A percentile compares a stretch with the other conserved stretches of the same genome.
Conservation (phyloP, 1,140 invertebrate species). For the Bombus breviceps region DNA sequence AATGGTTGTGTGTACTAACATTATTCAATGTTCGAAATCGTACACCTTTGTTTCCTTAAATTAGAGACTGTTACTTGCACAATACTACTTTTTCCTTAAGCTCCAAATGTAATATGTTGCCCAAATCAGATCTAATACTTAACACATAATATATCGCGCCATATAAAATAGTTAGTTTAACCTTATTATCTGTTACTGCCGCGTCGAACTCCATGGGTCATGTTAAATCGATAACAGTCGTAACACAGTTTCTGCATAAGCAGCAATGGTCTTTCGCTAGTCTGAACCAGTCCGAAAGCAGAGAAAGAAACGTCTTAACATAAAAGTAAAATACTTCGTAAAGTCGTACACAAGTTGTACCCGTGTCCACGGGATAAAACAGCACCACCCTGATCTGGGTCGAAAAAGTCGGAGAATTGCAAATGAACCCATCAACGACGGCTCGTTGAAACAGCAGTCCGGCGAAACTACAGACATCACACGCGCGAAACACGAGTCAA, state of each 20-base stretch:
- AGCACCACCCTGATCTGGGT: constrained; percentile 18
- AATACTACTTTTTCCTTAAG: too few species aligned
- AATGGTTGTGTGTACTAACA: too few species aligned
- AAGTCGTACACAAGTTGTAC: constrained; percentile 6
- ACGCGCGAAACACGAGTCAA: constrained; percentile 48
- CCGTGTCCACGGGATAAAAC: neutral
- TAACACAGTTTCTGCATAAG: constrained; percentile 10
- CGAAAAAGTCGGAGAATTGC: constrained; percentile 38
- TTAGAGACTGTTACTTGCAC: too few species aligned
- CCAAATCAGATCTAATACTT: neutral
- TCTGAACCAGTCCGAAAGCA: neutral
- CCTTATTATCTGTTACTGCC: neutral
- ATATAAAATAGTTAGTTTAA: neutral
- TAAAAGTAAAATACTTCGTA: constrained; percentile 19
- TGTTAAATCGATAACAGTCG: constrained; percentile 11
- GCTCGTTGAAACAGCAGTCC: constrained; percentile 6
- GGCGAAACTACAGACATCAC: constrained; percentile 46
- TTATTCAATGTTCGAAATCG: too few species aligned
- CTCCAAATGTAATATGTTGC: neutral
- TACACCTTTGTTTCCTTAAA: too few species aligned
- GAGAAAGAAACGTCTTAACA: constrained; percentile 6
- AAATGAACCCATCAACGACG: constrained; percentile 53
- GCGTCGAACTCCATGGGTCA: neutral
- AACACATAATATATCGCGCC: too few species aligned
- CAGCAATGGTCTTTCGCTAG: neutral